These are phyloP conservation scores for Fragum sueziense DNA, from an alignment of 2,888 invertebrate genomes.

Conservation along the genomic window DNA sequence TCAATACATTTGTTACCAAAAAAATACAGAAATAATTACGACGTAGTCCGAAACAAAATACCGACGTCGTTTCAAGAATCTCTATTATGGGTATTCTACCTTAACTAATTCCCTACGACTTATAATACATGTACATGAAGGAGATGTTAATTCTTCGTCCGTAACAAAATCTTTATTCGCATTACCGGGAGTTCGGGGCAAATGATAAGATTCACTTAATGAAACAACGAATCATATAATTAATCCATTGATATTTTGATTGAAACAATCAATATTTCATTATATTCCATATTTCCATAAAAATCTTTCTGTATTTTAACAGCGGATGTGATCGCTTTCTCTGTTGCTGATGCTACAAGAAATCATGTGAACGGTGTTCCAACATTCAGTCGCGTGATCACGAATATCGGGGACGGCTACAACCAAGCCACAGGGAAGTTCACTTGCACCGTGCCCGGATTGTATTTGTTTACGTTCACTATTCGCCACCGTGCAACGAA, in stretches of 20 bases:
- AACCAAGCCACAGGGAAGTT: slow-evolving; percentile 7
- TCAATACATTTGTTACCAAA: no score
- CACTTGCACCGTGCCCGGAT: slow-evolving; percentile 16
- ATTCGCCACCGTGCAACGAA: not conserved
- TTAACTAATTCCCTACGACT: no score
- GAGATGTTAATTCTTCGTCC: no score
- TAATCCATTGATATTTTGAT: not conserved
- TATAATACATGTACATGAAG: no score
- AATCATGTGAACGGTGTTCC: not conserved
- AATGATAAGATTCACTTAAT: not conserved
- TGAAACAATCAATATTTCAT: not conserved
- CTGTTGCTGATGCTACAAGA: not conserved
- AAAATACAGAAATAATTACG: no score
- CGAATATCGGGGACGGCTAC: slow-evolving; percentile 13
- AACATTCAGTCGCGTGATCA: not conserved
- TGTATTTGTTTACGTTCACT: not conserved
- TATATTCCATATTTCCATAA: not conserved
- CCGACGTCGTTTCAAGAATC: no score
- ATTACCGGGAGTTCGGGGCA: no score
- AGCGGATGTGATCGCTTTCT: slow-evolving; percentile 6
- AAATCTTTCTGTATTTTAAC: not conserved
- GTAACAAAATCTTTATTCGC: no score
- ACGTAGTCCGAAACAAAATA: no score
- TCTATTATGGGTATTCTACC: no score
- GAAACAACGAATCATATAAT: not conserved